Conservation (phyloP, 2,888 invertebrate genomes). For the Saturnia japonica region DNA sequence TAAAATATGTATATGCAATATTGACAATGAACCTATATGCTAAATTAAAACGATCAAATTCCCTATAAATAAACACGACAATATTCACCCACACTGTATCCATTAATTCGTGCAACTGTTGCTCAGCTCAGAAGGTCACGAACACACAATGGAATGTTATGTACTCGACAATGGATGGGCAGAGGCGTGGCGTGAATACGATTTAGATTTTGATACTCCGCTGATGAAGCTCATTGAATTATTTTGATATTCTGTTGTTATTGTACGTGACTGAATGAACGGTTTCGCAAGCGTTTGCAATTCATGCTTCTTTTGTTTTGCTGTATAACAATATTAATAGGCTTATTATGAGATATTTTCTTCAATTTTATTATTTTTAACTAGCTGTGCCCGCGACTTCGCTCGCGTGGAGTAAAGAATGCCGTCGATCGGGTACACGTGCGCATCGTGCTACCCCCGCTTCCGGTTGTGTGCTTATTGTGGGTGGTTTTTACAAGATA, state of each 20-base stretch:
- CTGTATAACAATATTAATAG: background rate
- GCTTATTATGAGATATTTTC: background rate
- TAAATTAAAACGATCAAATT: background rate
- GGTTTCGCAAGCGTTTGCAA: constrained; percentile 22
- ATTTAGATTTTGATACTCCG: constrained; percentile 43
- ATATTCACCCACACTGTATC: background rate
- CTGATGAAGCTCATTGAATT: constrained; percentile 40
- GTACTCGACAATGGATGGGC: constrained; percentile 59
- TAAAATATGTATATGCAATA: background rate
- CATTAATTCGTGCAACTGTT: constrained; percentile 28
- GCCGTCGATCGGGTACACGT: no score
- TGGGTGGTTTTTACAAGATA: no score
- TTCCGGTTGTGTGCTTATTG: no score
- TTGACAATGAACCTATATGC: background rate
- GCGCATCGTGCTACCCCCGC: no score
- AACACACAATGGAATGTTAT: constrained; percentile 64
- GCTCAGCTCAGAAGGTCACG: constrained; percentile 62
- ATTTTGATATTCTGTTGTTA: constrained; percentile 34
- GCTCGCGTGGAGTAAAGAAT: no score
- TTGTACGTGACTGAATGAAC: constrained; percentile 28
- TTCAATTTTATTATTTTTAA: background rate
- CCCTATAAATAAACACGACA: constrained; percentile 12
- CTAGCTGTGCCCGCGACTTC: no score
- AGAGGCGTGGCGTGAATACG: constrained; percentile 58
- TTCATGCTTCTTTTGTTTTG: constrained; percentile 24